Percentiles rank a stretch among this genome's conserved stretches.
These are phyloP conservation scores for Myocastor coypus DNA, from an alignment of 2,113 vertebrate genomes.

Conservation along the genomic window DNA sequence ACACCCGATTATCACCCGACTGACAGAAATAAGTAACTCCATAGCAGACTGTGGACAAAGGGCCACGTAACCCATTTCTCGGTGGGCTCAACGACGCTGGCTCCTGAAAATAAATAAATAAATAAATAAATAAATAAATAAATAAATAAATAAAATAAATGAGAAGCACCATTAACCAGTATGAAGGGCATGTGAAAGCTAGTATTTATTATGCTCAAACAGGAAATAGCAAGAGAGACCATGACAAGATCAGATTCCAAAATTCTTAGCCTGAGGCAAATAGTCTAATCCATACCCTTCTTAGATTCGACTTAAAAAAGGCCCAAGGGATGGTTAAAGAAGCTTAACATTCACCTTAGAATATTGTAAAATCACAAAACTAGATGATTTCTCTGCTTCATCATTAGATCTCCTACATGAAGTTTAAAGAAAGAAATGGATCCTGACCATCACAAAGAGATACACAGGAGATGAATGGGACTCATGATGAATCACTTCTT, in stretches of 20 bases:
- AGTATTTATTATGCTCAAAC: not conserved
- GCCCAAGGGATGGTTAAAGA: not conserved
- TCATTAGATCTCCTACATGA: not conserved
- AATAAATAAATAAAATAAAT: not conserved
- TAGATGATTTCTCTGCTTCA: not conserved
- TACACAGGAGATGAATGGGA: not conserved
- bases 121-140: not conserved
- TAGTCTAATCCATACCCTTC: not conserved
- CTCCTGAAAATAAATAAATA: not conserved
- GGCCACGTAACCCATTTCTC: not conserved
- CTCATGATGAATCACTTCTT: not conserved
- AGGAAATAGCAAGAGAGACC: not conserved
- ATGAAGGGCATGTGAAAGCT: not conserved
- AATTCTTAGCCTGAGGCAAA: not conserved
- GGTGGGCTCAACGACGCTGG: not conserved
- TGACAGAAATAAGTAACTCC: not conserved
- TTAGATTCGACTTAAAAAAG: not conserved
- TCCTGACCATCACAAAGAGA: not conserved
- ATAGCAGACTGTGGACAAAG: not conserved
- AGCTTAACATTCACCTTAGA: not conserved
- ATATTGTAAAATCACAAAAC: not conserved
- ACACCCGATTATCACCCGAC: not conserved
- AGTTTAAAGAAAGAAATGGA: not conserved
- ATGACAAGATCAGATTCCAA: not conserved
- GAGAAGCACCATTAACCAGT: not conserved